Evolutionary conservation across 2,888 invertebrate genomes (phyloP), one percentile per base, ranked within the genome.

Genomic region (Trissoscelio sp.): DNA sequence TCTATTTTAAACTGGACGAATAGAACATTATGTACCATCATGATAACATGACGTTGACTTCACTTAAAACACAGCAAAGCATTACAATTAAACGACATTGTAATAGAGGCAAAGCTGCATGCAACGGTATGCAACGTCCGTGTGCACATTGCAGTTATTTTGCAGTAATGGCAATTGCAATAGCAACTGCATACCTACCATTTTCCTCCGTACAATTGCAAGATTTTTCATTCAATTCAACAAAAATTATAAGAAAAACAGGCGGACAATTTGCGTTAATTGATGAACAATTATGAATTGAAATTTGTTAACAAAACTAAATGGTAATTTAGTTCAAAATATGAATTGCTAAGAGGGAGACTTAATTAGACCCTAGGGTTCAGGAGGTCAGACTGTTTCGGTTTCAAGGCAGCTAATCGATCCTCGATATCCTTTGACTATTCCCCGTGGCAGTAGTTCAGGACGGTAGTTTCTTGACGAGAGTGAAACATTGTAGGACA

Each of bases 381-480:
- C 9, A 37, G 16, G 16, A 39, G 16, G 28, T 66, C 64, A 22
- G 24, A 34, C 48, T 46, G 51, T 64, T 79, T 62, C 44, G 58
- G 53, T 28, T 64, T 53, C 11, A 14, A 62, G 31, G 20, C 39
- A 18, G 51, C 24, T 75, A 72, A 79, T 75, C 60, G 70, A 79
- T 77, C 42, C 34, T 11, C 58, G 58, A 73, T 79, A 72, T 82
- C 72, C 72, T 82, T 77, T 79, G 79, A 62, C 24, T 48, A 34
- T 37, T 62, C 3, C 12, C 18, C 18, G 67, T 37, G 22, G 39
- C 39, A 16, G 72, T 58, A 81, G 81, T 77, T 66, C 46, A 34
- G 74, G 70, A 14, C n/a, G 11, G 70, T 70, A 48, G 66, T 81
- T 81, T 67, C 83, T 72, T 84, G 79, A 69, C 78, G 62, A 79